phyloP scores from a whole-genome alignment of 2,113 vertebrate species.

The Chiloscyllium plagiosum region DNA sequence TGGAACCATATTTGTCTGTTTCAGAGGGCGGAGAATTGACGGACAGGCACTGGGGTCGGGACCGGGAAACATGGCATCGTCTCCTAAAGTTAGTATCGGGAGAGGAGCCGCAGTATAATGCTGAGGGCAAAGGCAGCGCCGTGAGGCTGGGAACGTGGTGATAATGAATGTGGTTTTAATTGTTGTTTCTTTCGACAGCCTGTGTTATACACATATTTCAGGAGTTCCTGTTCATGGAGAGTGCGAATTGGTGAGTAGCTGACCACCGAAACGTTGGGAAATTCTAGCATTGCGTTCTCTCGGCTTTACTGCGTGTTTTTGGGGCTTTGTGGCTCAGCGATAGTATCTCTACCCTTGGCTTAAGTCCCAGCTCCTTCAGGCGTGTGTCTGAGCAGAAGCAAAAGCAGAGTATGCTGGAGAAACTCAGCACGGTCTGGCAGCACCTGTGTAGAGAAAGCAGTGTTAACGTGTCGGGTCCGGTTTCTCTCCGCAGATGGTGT shows the following conservation, averaged over 20 bases:
- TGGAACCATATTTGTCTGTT: neutral
- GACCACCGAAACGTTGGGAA: neutral
- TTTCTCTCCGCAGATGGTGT: too few relatives aligned
- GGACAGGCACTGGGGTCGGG: neutral
- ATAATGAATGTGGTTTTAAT: neutral
- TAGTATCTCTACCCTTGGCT: too few relatives aligned
- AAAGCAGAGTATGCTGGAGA: too few relatives aligned
- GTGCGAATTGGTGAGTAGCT: slow-evolving; percentile 82
- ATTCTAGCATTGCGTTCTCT: neutral
- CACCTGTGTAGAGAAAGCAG: too few relatives aligned
- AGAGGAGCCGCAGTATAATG: neutral
- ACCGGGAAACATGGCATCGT: neutral
- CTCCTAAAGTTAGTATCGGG: neutral
- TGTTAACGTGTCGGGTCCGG: too few relatives aligned
- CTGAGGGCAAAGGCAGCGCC: neutral
- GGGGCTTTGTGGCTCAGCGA: too few relatives aligned
- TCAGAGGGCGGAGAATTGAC: neutral
- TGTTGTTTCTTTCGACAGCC: slow-evolving; percentile 59
- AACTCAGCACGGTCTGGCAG: too few relatives aligned
- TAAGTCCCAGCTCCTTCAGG: too few relatives aligned
- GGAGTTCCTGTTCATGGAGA: slow-evolving; percentile 95
- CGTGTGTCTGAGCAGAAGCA: too few relatives aligned
- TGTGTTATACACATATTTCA: slow-evolving; percentile 85
- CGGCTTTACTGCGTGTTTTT: neutral
- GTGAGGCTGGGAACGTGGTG: neutral